Evolutionary conservation across 2,113 vertebrate genomes (phyloP).

Genomic region (Puffinus mauretanicus): DNA sequence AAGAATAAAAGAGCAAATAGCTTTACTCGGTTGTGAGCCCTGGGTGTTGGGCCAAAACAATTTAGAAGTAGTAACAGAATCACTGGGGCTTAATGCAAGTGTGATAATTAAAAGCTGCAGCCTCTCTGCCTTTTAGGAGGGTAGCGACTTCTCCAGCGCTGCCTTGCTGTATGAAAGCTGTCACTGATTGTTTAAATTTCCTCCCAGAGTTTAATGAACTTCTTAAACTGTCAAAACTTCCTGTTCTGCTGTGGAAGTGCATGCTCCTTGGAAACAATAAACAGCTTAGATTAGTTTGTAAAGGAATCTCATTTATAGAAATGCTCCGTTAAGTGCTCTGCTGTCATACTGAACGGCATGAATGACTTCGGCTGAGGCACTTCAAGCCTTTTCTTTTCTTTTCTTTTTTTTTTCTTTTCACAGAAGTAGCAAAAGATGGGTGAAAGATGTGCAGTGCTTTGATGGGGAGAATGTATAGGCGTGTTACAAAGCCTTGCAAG

Average conservation of each 20-base stretch:
- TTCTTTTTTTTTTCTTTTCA: neutral
- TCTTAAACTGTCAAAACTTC: constrained; percentile 50
- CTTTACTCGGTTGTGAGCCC: constrained; percentile 12
- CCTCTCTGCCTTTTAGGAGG: neutral
- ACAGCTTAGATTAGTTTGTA: constrained; percentile 18
- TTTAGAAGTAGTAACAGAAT: constrained; percentile 41
- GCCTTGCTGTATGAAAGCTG: constrained; percentile 23
- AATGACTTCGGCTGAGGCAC: neutral
- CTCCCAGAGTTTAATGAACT: constrained; percentile 61
- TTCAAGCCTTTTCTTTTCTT: neutral
- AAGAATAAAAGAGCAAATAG: constrained; percentile 15
- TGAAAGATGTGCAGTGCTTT: constrained; percentile 5
- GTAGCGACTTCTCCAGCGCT: neutral
- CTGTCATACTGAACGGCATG: neutral
- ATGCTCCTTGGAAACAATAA: constrained; percentile 44
- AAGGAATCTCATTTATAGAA: constrained; percentile 26
- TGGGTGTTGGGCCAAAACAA: constrained; percentile 10
- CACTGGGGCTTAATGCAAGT: constrained; percentile 25
- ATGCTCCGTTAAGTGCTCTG: neutral
- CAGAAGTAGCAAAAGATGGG: neutral
- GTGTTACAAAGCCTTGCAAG: neutral
- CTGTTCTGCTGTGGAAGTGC: constrained; percentile 49
- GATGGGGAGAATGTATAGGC: neutral
- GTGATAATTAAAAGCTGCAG: constrained; percentile 66
- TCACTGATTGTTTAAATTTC: constrained; percentile 49